Percentiles rank a stretch among this genome's conserved stretches.
These are phyloP conservation scores for Athene cunicularia DNA, from an alignment of 2,113 vertebrate genomes.

Conservation along the genomic window DNA sequence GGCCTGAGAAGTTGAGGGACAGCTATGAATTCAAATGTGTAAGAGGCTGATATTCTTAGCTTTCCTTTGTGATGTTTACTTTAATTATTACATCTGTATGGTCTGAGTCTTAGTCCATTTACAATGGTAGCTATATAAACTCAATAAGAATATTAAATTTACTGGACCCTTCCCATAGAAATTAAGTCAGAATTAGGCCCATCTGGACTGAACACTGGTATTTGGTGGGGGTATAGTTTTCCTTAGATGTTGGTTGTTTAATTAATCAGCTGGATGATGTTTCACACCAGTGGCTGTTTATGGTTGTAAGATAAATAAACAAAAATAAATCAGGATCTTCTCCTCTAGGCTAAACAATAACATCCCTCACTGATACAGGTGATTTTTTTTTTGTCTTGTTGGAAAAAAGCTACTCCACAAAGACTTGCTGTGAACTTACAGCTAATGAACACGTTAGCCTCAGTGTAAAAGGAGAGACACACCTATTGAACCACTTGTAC, in stretches of 20 bases:
- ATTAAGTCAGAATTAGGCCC: neutral
- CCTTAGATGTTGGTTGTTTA: neutral
- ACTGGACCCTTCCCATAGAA: neutral
- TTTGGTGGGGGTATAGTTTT: neutral
- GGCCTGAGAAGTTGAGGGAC: neutral
- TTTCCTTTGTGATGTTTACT: neutral
- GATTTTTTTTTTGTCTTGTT: neutral
- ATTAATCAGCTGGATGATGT: neutral
- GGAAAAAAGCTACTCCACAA: neutral
- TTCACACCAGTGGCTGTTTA: neutral
- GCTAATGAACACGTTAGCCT: neutral
- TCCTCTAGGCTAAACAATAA: neutral
- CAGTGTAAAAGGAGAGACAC: neutral
- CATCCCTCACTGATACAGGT: neutral
- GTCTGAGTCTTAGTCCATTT: neutral
- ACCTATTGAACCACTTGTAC: neutral
- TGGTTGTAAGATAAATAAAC: neutral
- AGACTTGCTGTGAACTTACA: neutral
- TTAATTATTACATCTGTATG: neutral
- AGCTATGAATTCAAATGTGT: neutral
- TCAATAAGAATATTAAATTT: neutral
- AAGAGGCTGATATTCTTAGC: neutral
- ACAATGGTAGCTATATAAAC: neutral
- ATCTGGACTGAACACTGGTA: neutral
- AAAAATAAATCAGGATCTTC: neutral